Conservation (phyloP, 2,888 invertebrate species). For the Hydropsyche betteni region DNA sequence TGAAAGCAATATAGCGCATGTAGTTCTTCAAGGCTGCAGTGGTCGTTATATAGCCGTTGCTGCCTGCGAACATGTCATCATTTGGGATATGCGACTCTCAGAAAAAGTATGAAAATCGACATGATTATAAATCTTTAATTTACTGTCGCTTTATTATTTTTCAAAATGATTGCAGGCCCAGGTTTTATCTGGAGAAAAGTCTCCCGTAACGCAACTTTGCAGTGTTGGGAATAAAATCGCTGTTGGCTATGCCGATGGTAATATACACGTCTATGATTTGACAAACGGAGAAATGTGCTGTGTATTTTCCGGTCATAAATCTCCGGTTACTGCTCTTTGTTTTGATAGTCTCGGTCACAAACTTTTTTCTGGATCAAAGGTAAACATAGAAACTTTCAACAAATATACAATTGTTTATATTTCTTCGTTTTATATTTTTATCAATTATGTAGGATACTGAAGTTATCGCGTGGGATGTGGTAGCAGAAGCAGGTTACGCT, state of each 20-base stretch:
- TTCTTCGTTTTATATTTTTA: conserved; percentile 15
- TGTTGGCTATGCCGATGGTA: conserved; percentile 92
- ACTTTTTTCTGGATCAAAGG: conserved; percentile 89
- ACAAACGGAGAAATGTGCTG: conserved; percentile 75
- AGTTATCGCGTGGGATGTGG: conserved; percentile 93
- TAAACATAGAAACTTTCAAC: conserved; percentile 54
- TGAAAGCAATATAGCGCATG: conserved; percentile 82
- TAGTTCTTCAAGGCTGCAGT: conserved; percentile 78
- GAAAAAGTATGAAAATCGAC: conserved; percentile 70
- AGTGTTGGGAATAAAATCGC: conserved; percentile 83
- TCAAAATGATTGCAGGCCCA: conserved; percentile 68
- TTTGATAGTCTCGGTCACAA: conserved; percentile 87
- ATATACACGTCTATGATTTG: conserved; percentile 84
- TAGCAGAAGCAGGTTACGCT: conserved; percentile 89
- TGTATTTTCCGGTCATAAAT: conserved; percentile 84
- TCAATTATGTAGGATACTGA: conserved; percentile 80
- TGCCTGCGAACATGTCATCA: conserved; percentile 90
- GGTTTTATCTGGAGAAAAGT: conserved; percentile 82
- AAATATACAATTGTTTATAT: background rate
- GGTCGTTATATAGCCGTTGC: conserved; percentile 90
- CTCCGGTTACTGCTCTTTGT: conserved; percentile 81
- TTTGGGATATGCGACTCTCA: conserved; percentile 92
- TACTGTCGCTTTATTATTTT: conserved; percentile 19
- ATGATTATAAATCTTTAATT: background rate
- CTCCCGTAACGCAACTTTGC: conserved; percentile 79